phyloP scores from a whole-genome alignment of 1,140 invertebrate species.

The Penaeus vannamei region DNA sequence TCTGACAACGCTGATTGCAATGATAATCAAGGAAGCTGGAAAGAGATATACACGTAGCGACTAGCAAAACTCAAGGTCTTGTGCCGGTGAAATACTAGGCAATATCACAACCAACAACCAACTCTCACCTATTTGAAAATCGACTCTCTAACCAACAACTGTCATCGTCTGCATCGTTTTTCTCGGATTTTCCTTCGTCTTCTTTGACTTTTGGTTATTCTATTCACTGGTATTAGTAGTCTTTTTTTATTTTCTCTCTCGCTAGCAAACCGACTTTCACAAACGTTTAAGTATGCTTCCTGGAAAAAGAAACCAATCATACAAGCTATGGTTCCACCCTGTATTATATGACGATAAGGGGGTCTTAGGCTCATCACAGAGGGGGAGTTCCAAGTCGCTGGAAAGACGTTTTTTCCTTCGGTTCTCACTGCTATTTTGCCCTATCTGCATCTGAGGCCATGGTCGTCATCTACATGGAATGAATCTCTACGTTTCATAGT shows the following conservation, averaged over 20 bases:
- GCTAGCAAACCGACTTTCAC: background rate
- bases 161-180: background rate
- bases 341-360: constrained; percentile 48
- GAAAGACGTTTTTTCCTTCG: constrained; percentile 19
- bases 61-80: constrained; percentile 57
- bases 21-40: constrained; percentile 44
- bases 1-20: constrained; percentile 63
- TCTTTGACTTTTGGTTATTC: background rate
- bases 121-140: background rate
- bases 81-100: constrained; percentile 22
- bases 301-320: constrained; percentile 17
- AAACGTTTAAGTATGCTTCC: background rate
- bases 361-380: constrained; percentile 30
- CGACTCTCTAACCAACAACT: background rate
- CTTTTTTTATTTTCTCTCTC: constrained; percentile 1
- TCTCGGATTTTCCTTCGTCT: background rate
- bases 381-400: constrained; percentile 20
- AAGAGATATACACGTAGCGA: constrained; percentile 57
- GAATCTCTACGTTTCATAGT: too few species aligned
- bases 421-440: background rate
- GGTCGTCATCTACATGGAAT: too few species aligned
- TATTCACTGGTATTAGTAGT: background rate
- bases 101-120: constrained; percentile 36
- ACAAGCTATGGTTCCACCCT: constrained; percentile 50
- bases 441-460: too few species aligned